Percentiles rank a stretch among this genome's conserved stretches.
Conservation (phyloP, 2,113 vertebrate genomes). For the Microtus oregoni region DNA sequence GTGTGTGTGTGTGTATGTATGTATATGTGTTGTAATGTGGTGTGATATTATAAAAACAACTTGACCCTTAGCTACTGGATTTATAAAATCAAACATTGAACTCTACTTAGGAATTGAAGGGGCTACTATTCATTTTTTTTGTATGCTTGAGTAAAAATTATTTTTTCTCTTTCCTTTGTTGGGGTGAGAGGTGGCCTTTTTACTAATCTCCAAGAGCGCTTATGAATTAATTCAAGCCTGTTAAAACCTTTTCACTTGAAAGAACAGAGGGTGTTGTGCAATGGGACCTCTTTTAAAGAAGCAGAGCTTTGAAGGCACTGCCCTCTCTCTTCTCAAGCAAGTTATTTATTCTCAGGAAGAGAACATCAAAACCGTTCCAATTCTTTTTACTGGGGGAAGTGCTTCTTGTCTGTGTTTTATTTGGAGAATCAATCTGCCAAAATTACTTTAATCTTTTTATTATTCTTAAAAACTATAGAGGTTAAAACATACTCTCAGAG, state of each 20-base stretch:
- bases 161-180: slow-evolving; percentile 70
- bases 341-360: slow-evolving; percentile 77
- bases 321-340: slow-evolving; percentile 53
- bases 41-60: slow-evolving; percentile 26
- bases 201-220: slow-evolving; percentile 64
- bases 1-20: background rate
- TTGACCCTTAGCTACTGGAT: slow-evolving; percentile 71
- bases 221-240: slow-evolving; percentile 79
- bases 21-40: background rate
- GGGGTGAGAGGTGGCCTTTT: slow-evolving; percentile 58
- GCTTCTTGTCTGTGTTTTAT: slow-evolving; percentile 68
- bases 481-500: slow-evolving; percentile 44
- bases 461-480: slow-evolving; percentile 33
- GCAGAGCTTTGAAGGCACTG: slow-evolving; percentile 55
- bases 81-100: slow-evolving; percentile 80
- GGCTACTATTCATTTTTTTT: slow-evolving; percentile 72
- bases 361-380: slow-evolving; percentile 72
- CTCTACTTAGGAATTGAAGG: slow-evolving; percentile 72
- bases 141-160: slow-evolving; percentile 57
- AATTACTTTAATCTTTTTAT: slow-evolving; percentile 73
- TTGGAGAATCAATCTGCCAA: slow-evolving; percentile 65
- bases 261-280: slow-evolving; percentile 66
- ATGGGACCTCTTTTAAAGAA: slow-evolving; percentile 61
- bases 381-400: slow-evolving; percentile 68
- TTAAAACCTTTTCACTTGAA: slow-evolving; percentile 73